Conservation (phyloP, 2,888 invertebrate species). For the Leptopterna dolabrata region DNA sequence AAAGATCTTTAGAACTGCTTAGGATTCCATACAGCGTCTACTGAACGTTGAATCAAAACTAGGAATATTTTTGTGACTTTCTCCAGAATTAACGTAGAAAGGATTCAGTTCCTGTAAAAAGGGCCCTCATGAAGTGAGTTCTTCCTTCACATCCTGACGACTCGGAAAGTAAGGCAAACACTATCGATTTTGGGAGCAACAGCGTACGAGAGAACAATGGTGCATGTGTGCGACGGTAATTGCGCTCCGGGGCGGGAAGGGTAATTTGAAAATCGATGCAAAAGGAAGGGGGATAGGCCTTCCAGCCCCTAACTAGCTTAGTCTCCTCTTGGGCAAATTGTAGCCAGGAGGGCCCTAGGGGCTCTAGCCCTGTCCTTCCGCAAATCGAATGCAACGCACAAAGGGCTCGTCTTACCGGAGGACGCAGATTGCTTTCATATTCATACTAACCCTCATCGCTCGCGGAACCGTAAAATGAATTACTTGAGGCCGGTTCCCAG, state of each 20-base stretch:
- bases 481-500: constrained; percentile 7
- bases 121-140: neutral
- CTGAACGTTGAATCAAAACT: too few species aligned
- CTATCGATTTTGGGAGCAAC: constrained; percentile 53
- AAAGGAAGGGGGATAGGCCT: constrained; percentile 42
- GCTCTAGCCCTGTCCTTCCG: constrained; percentile 43
- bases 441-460: constrained; percentile 28
- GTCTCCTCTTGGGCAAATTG: constrained; percentile 55
- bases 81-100: too few species aligned
- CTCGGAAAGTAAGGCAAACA: constrained; percentile 50
- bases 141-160: neutral
- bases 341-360: constrained; percentile 54
- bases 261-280: constrained; percentile 60
- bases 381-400: constrained; percentile 55
- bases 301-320: constrained; percentile 53
- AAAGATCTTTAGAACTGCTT: too few species aligned
- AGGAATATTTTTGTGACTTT: too few species aligned
- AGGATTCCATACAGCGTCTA: too few species aligned
- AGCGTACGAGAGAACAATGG: constrained; percentile 55
- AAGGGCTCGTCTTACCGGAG: constrained; percentile 53
- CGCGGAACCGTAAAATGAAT: constrained; percentile 50
- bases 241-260: constrained; percentile 48
- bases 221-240: constrained; percentile 58
- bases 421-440: constrained; percentile 53
- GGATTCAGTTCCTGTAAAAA: too few species aligned